Percentiles rank a stretch among this genome's conserved stretches.
Conservation (phyloP, 2,888 invertebrate genomes). For the Prosopocoilus inquinatus region DNA sequence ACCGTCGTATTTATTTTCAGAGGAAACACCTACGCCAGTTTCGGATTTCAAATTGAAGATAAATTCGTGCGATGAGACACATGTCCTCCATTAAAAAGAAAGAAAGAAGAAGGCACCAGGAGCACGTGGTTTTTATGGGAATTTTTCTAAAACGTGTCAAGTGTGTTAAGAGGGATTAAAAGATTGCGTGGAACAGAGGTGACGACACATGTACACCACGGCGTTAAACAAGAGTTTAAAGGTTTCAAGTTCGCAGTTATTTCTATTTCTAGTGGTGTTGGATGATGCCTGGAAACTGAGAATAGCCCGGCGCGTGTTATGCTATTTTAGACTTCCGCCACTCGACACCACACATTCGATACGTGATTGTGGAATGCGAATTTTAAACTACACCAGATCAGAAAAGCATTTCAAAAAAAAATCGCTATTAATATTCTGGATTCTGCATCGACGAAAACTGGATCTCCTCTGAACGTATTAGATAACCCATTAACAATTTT, state of each 20-base stretch:
- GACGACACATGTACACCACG: slow-evolving; percentile 10
- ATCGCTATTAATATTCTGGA: too few relatives aligned
- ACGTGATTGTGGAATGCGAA: slow-evolving; percentile 22
- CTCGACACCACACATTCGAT: slow-evolving; percentile 35
- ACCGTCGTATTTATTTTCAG: too few relatives aligned
- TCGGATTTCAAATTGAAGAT: too few relatives aligned
- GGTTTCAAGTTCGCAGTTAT: slow-evolving; percentile 33
- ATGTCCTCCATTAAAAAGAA: too few relatives aligned
- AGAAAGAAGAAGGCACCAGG: too few relatives aligned
- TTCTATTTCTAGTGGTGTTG: slow-evolving; percentile 37
- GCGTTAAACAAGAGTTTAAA: slow-evolving; percentile 15
- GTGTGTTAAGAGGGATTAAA: slow-evolving; percentile 4
- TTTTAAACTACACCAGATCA: slow-evolving; percentile 2
- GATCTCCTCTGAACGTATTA: too few relatives aligned
- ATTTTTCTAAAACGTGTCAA: slow-evolving; percentile 7
- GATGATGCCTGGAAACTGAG: slow-evolving; percentile 38
- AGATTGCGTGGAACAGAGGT: background rate
- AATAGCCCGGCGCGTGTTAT: slow-evolving; percentile 34
- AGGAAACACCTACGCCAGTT: too few relatives aligned
- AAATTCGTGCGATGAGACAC: too few relatives aligned
- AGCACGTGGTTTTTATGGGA: too few relatives aligned
- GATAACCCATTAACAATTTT: too few relatives aligned
- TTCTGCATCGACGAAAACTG: too few relatives aligned
- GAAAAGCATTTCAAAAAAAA: too few relatives aligned
- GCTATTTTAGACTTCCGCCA: slow-evolving; percentile 40